A percentile compares a stretch with the other conserved stretches of the same genome.
Evolutionary conservation across 2,888 invertebrate species (phyloP).

Genomic region (Acronicta leporina): DNA sequence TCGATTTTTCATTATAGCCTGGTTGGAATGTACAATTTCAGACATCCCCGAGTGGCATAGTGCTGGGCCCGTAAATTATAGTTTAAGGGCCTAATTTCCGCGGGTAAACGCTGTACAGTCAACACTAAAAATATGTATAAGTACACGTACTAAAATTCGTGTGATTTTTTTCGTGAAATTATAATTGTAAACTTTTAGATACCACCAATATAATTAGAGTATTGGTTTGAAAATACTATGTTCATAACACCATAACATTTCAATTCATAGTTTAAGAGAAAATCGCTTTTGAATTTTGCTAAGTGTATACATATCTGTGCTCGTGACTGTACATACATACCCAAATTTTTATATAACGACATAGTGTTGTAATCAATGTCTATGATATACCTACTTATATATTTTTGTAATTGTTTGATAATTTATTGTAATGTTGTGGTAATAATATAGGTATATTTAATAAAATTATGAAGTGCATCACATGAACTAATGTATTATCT

Average conservation of each 20-base stretch:
- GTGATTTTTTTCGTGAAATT: no score
- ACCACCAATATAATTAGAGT: no score
- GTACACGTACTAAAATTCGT: no score
- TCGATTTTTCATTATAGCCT: slow-evolving; percentile 39
- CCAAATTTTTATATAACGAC: slow-evolving; percentile 32
- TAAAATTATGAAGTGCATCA: slow-evolving; percentile 30
- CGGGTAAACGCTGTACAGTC: slow-evolving; percentile 36
- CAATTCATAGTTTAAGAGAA: no score
- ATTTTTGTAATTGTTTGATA: slow-evolving; percentile 55
- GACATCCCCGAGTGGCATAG: slow-evolving; percentile 33
- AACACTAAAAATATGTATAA: no score
- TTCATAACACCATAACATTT: no score
- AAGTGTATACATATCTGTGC: no score
- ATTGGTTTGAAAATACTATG: no score
- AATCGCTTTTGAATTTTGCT: no score
- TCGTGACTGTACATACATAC: slow-evolving; percentile 31
- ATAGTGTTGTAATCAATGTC: slow-evolving; percentile 48
- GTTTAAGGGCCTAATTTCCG: slow-evolving; percentile 51
- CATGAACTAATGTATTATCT: slow-evolving; percentile 15
- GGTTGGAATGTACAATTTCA: slow-evolving; percentile 32
- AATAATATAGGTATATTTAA: slow-evolving; percentile 32
- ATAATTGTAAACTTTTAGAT: no score
- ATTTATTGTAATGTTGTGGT: slow-evolving; percentile 47
- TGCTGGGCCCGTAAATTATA: slow-evolving; percentile 46
- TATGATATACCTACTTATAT: slow-evolving; percentile 44